Conservation (phyloP, 2,797 vertebrate species). For the Cuniculus paca region DNA sequence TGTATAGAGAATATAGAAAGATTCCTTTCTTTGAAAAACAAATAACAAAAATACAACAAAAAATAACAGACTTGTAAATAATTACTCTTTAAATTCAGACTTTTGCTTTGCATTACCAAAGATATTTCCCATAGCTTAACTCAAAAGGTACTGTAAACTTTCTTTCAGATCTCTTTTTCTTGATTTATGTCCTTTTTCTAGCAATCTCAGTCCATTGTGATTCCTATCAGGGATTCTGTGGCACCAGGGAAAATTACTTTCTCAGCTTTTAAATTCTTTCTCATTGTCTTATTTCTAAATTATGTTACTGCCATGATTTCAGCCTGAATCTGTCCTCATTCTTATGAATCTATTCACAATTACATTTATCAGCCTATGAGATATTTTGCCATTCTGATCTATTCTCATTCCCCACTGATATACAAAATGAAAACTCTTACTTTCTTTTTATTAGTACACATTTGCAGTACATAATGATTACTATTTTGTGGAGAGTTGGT, state of each 20-base stretch:
- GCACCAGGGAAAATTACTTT: conserved; percentile 42
- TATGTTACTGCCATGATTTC: neutral
- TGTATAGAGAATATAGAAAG: neutral
- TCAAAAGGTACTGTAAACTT: neutral
- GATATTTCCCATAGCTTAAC: neutral
- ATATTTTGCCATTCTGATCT: neutral
- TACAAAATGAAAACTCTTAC: conserved; percentile 30
- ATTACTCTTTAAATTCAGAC: neutral
- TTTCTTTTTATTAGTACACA: neutral
- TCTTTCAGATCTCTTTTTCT: neutral
- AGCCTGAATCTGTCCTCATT: conserved; percentile 5
- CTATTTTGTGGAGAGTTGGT: neutral
- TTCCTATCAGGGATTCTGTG: conserved; percentile 6
- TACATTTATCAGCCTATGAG: conserved; percentile 16
- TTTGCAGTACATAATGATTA: neutral
- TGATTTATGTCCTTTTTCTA: neutral
- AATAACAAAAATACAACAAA: neutral
- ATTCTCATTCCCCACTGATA: conserved; percentile 25
- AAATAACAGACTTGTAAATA: neutral
- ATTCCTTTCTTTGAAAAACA: neutral
- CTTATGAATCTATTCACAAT: conserved; percentile 23
- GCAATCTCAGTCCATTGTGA: neutral
- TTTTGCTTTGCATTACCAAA: conserved; percentile 39
- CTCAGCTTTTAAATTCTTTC: conserved; percentile 18
- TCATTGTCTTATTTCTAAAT: conserved; percentile 22